A percentile compares a stretch with the other conserved stretches of the same genome.
These are phyloP conservation scores for Agrochola macilenta DNA, from an alignment of 2,888 invertebrate species.

Conservation along the genomic window DNA sequence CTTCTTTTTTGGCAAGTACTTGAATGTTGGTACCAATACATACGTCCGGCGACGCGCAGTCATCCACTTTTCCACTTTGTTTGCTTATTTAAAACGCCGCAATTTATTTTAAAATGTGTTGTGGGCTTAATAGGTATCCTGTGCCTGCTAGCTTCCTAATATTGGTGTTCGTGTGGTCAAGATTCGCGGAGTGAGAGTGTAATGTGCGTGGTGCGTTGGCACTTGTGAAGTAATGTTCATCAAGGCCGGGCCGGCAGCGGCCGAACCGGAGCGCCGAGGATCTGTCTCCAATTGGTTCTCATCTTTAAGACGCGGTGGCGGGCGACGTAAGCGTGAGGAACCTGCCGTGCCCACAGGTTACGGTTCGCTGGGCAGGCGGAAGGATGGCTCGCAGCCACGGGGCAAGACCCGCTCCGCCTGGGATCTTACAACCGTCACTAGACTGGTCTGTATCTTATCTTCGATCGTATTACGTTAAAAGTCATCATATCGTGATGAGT, in stretches of 20 bases:
- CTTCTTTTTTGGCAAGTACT: conserved; percentile 79
- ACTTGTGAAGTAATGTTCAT: conserved; percentile 89
- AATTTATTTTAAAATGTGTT: conserved; percentile 76
- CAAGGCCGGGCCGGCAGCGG: conserved; percentile 86
- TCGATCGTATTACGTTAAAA: conserved; percentile 63
- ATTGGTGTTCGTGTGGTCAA: conserved; percentile 77
- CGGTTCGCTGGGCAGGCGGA: conserved; percentile 89
- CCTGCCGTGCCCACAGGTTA: conserved; percentile 83
- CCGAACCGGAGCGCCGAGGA: conserved; percentile 92
- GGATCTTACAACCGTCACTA: conserved; percentile 91
- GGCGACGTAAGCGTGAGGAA: conserved; percentile 87
- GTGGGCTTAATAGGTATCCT: conserved; percentile 84
- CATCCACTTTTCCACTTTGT: conserved; percentile 84
- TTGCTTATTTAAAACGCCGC: conserved; percentile 80
- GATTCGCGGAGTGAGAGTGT: conserved; percentile 77
- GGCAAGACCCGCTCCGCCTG: conserved; percentile 90
- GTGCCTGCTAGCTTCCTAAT: conserved; percentile 82
- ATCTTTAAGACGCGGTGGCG: conserved; percentile 92
- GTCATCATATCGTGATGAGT: conserved; percentile 37
- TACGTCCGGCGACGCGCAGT: conserved; percentile 78
- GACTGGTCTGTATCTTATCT: conserved; percentile 89
- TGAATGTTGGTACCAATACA: conserved; percentile 73
- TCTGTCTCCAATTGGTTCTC: conserved; percentile 95
- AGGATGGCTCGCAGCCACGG: conserved; percentile 85
- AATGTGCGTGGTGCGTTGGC: conserved; percentile 83